Evolutionary conservation across 2,888 invertebrate species (phyloP), one percentile per base, ranked within the genome.

Genomic region (Cybosia mesomella): DNA sequence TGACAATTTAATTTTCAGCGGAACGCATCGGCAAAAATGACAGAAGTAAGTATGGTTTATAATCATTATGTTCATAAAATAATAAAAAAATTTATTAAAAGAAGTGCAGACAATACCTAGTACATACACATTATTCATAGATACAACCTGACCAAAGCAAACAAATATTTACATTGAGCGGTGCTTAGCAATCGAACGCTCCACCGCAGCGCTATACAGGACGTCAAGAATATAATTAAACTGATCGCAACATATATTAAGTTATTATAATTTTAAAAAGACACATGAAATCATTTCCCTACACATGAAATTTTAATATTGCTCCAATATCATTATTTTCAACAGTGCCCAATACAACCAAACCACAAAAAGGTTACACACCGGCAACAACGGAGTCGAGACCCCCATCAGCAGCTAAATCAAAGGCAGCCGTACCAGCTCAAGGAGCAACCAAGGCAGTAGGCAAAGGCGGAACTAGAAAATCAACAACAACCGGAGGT

Each of bases 21-120:
- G 64, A 64, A 64, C 64, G 64, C n/a, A 11, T 64, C 28, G 39
- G 3, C 11, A 64, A 39, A 57, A 39, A 57, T 39, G 39, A 64
- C 57, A 64, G n/a, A 28, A 28, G 64, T 64, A 57, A 55, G 55
- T 69, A 60, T 64, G 53, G 13, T 54, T 55, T 28, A 28, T n/a
- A n/a, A 39, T 15, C 13, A 39, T 39, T 43, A 43, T 43, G 43
- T 43, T 43, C 18, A 18, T 43, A 43, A 43, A 43, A 43, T 43
- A 43, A 43, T 39, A 9, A 53, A 10, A 53, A 1, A 53, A 53
- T 5, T n/a, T 21, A 11, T 2, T 54, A 22, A 22, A 22, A 54
- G n/a, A n/a, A n/a, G n/a, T n/a, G n/a, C n/a, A n/a, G n/a, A n/a
- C n/a, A n/a, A n/a, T n/a, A n/a, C n/a, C n/a, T n/a, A n/a, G n/a